Percentiles rank a stretch among this genome's conserved stretches.
Conservation (phyloP, 1,140 invertebrate genomes). For the Hylaeus anthracinus region DNA sequence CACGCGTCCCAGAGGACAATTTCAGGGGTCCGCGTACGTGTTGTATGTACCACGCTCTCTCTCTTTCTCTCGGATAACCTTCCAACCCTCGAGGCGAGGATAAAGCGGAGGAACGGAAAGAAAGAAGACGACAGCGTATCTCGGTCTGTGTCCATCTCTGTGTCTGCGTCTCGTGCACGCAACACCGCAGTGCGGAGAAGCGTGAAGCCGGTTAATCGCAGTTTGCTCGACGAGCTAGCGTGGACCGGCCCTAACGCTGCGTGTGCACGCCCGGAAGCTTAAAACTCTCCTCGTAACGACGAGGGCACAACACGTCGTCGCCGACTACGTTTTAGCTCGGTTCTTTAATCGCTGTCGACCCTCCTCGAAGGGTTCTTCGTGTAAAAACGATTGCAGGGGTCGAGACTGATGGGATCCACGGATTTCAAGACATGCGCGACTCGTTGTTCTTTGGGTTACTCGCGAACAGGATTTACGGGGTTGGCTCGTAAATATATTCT, state of each 20-base stretch:
- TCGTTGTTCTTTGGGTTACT: too few species aligned
- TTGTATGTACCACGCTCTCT: not conserved
- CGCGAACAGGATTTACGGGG: too few species aligned
- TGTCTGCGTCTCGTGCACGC: not conserved
- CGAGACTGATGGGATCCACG: not conserved
- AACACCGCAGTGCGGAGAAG: conserved; percentile 37
- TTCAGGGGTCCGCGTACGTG: conserved; percentile 30
- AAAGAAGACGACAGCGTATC: not conserved
- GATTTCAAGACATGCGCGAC: not conserved
- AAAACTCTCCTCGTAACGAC: not conserved
- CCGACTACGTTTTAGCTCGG: too few species aligned
- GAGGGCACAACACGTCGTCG: too few species aligned
- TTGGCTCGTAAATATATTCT: too few species aligned
- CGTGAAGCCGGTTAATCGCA: conserved; percentile 54
- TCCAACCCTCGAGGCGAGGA: not conserved
- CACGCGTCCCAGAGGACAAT: conserved; percentile 36
- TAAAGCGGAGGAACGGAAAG: not conserved
- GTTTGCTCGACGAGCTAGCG: conserved; percentile 13
- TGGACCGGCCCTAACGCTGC: conserved; percentile 1
- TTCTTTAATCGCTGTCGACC: not conserved
- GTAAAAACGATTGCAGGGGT: not conserved
- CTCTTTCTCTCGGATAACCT: conserved; percentile 7
- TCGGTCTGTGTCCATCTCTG: not conserved
- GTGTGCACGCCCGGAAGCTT: conserved; percentile 7
- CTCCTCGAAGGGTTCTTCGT: too few species aligned